Conservation (phyloP, 2,888 invertebrate genomes). For the Cryptocephalus primarius region DNA sequence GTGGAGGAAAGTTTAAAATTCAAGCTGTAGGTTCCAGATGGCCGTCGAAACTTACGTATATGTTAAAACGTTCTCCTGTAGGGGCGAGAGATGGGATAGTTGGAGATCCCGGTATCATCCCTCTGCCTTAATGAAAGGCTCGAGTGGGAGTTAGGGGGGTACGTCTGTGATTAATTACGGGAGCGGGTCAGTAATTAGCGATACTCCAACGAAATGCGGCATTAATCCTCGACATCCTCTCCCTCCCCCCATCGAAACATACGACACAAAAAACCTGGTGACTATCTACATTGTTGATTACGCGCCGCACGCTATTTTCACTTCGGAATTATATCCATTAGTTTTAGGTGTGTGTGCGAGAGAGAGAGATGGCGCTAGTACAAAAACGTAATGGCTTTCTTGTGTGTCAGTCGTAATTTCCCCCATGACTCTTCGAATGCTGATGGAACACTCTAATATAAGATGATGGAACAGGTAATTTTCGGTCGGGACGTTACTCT, state of each 20-base stretch:
- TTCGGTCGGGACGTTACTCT: too few species aligned
- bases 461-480: neutral
- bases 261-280: neutral
- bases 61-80: too few species aligned
- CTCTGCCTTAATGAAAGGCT: too few species aligned
- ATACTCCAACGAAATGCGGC: too few species aligned
- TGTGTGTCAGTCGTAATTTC: slow-evolving; percentile 10
- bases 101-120: too few species aligned
- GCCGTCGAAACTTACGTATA: too few species aligned
- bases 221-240: too few species aligned
- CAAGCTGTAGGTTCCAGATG: too few species aligned
- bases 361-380: neutral
- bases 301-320: slow-evolving; percentile 10
- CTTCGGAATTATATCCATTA: slow-evolving; percentile 11
- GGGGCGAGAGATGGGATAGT: too few species aligned
- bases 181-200: neutral
- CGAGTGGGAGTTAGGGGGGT: too few species aligned
- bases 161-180: neutral
- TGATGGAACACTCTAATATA: neutral
- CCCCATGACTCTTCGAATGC: slow-evolving; percentile 3
- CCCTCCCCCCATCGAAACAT: too few species aligned
- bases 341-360: slow-evolving; percentile 9
- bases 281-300: slow-evolving; percentile 15
- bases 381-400: slow-evolving; percentile 15
- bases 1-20: too few species aligned